Base-by-base conservation (phyloP, 2,113 vertebrate genomes). In the Cryptoleucopteryx plumbea region DNA sequence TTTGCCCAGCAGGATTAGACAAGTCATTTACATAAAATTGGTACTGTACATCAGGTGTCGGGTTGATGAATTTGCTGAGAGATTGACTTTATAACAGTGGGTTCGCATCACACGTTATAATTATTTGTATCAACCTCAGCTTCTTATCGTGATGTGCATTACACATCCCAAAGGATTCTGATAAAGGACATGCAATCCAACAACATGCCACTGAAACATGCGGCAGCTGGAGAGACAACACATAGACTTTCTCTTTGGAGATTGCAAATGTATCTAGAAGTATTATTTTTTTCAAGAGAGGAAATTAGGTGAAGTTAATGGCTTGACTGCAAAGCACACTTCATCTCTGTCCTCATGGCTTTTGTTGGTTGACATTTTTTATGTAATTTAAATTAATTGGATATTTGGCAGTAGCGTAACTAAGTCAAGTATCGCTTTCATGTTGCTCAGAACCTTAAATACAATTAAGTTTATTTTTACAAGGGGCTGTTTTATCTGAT, bases 21-120 rank as follows among this genome's bases (percentile, higher is more conserved):
- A 13, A 93, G 80, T 92, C 27, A 95, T 97, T 97, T 96, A 92
- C 85, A 97, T 97, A 90, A 97, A 96, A 96, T 66, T 93, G 93
- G 82, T 94, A 82, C 77, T 91, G 94, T 94, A 96, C 68, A 86
- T 93, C 91, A 93, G 95, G 73, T 86, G 78, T 96, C 6, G 50
- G 88, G 56, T 56, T 91, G 81, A 96, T 93, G 90, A 93, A 93
- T 96, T 97, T 95, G 87, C 84, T 71, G 79, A 90, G 93, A 96
- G 89, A 90, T 66, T 95, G 94, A 92, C 95, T 98, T 96, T 88
- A 67, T 93, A 97, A 94, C 90, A 93, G 88, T 83, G 62, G 83
- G 48, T 86, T 97, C 4, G 2, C 83, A 95, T 95, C 88, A 80
- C 83, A 93, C 47, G 16, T 96, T 92, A 85, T 93, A 94, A 95